Evolutionary conservation across 35 echinoderm and acorn worm species (phyloP), one percentile per base, ranked within the genome.

Genomic region (Ophioderma brevispina): DNA sequence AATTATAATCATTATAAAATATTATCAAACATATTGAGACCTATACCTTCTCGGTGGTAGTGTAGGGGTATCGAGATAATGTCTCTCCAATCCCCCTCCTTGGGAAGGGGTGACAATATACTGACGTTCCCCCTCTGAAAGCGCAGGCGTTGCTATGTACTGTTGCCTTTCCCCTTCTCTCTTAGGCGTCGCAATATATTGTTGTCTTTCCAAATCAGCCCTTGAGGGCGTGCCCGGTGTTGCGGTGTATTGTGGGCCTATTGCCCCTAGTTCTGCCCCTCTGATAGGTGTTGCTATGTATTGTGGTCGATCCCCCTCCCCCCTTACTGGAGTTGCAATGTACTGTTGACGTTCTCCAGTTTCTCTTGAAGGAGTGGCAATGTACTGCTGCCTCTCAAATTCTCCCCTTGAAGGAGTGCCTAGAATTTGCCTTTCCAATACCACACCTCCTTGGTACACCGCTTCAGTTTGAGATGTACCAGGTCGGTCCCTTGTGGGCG

Each of bases 21-120:
- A 18, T 30, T 70, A 70, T 70, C 59, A 70, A 70, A 70, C 59
- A 70, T 70, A 70, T 70, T 70, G 59, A 30, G 59, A 70, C 28
- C 59, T 18, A 30, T 70, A 70, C 59, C 59, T 18, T 70, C 59
- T 70, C n/a, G 59, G 59, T 70, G 59, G 59, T 70, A 70, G 23
- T 70, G 59, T 70, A 18, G 59, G 59, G 1, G 59, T 70, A 70
- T 70, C 59, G n/a, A 70, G 59, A 70, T 70, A 70, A 70, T 70
- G 59, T 70, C 59, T 70, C 28, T 70, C 59, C 59, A 70, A 15
- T 70, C 59, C 59, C 59, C 59, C 59, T 70, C 59, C 59, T 25
- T 25, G 15, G 15, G 59, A 70, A 18, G 59, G 59, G 59, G 59
- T 70, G 3, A 70, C 59, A 70, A 70, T 70, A 70, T 70, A 70